Base-by-base conservation (phyloP, 1,140 invertebrate genomes). In the Goniozus legneri region DNA sequence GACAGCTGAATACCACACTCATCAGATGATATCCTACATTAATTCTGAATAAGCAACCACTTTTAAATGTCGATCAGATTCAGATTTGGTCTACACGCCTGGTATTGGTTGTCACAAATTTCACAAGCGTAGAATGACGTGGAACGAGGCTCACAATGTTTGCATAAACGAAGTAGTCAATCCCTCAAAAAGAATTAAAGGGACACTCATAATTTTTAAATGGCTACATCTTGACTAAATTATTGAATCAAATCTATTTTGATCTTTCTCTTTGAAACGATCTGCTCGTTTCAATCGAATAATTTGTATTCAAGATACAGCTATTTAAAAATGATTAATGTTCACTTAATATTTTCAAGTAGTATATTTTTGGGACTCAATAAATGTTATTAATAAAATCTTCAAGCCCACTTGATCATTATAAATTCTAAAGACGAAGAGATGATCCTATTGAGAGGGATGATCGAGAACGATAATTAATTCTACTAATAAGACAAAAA, bases 361-460 rank as follows among this genome's bases (percentile, higher is more conserved):
- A n/a, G n/a, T n/a, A n/a, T n/a, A n/a, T n/a, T n/a, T n/a, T 4
- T 19, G 12, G 15, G 15, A 8, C 4, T 36, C 12, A 8, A 0
- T 19, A 34, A 34, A 13, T 34, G 13, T 8, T 14, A 6, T 14
- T 34, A 14, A 34, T 14, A 34, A 14, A 8, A 8, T 38, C 36
- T 15, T 18, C 19, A 15, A 58, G 56, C 44, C 46, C 38, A 55
- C 7, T 44, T 58, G 31, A 49, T 52, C 10, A n/a, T 54, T n/a
- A 40, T 58, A 27, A 50, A 51, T 36, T 43, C 38, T 13, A 7
- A 24, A 2, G 21, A 22, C 1, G 56, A 58, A 30, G 39, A 35
- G 24, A 36, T 4, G n/a, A 2, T 50, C 8, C 14, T 50, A 15
- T 3, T 30, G 7, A 8, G 36, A 13, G 30, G 33, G 44, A 0